Conservation (phyloP, 2,797 vertebrate species). For the Alca torda region DNA sequence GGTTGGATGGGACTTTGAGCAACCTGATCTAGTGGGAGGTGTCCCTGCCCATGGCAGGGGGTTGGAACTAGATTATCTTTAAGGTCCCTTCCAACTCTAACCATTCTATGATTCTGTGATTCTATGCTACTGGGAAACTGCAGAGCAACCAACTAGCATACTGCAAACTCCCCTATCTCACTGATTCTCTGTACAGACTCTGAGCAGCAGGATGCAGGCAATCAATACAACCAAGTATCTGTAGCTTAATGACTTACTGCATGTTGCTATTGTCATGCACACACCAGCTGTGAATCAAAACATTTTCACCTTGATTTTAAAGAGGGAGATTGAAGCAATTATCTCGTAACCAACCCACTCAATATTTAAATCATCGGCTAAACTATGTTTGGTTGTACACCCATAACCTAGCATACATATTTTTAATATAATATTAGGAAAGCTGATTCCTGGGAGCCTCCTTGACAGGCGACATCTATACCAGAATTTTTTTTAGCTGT, state of each 20-base stretch:
- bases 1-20: background rate
- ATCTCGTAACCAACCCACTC: background rate
- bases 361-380: background rate
- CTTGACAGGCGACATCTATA: background rate
- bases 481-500: background rate
- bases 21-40: background rate
- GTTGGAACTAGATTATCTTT: background rate
- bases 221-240: background rate
- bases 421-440: background rate
- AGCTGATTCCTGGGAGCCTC: background rate
- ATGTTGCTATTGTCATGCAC: background rate
- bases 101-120: background rate
- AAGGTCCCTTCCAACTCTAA: background rate
- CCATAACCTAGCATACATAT: background rate
- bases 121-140: background rate
- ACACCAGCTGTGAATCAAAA: background rate
- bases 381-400: background rate
- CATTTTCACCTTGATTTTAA: background rate
- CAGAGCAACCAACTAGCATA: rapidly evolving
- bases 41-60: background rate
- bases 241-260: background rate
- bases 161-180: background rate
- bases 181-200: background rate
- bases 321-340: background rate
- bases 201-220: background rate